Conservation (phyloP, 2,797 vertebrate genomes). For the Paedocypris micromegethes region DNA sequence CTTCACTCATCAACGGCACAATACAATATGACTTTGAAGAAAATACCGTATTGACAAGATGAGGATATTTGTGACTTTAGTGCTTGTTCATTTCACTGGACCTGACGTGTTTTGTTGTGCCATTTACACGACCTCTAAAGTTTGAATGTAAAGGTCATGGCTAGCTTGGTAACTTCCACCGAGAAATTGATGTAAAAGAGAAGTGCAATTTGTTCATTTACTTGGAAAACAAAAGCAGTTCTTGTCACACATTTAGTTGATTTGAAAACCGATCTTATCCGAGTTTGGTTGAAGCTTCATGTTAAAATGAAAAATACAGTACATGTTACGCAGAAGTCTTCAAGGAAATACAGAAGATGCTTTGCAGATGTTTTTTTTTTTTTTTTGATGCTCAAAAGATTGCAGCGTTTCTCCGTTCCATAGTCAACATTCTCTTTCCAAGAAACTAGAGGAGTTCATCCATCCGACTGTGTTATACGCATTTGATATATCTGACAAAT, state of each 20-base stretch:
- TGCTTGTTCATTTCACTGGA: too few relatives aligned
- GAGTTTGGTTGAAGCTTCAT: conserved; percentile 13
- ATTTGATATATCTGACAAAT: conserved; percentile 40
- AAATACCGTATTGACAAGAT: too few relatives aligned
- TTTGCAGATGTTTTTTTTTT: conserved; percentile 40
- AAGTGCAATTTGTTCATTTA: background rate
- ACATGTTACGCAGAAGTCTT: too few relatives aligned
- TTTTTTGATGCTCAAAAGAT: conserved; percentile 48
- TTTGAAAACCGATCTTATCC: background rate
- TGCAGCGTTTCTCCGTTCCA: conserved; percentile 24
- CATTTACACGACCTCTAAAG: background rate
- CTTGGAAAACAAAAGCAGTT: conserved; percentile 1
- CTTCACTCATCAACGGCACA: background rate
- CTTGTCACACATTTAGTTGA: conserved; percentile 2
- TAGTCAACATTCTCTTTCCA: conserved; percentile 47
- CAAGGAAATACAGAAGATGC: conserved; percentile 2
- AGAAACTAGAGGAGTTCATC: conserved; percentile 46
- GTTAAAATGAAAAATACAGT: too few relatives aligned
- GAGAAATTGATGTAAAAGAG: conserved; percentile 2
- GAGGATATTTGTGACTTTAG: too few relatives aligned
- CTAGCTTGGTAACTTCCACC: conserved; percentile 4
- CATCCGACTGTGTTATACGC: conserved; percentile 27
- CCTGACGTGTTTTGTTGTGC: background rate
- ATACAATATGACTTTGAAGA: too few relatives aligned
- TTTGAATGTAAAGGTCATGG: background rate